Evolutionary conservation across 1,140 invertebrate species (phyloP).

Genomic region (Gerris buenoi): DNA sequence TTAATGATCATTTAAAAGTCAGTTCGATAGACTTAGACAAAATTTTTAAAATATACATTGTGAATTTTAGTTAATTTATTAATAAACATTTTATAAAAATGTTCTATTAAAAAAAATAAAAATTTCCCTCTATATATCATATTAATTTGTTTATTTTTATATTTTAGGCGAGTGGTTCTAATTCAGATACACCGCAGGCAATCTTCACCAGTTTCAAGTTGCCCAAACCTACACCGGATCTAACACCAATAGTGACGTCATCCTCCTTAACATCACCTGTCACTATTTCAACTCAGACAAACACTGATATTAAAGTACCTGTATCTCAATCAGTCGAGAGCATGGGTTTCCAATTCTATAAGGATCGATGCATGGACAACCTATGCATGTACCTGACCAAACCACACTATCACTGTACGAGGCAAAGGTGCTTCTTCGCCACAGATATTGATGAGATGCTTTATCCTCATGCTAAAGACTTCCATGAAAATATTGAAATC

Average conservation of each 20-base stretch:
- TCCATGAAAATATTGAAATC: slow-evolving; percentile 68
- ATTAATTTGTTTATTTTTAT: no score
- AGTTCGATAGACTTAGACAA: slow-evolving; percentile 2
- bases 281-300: slow-evolving; percentile 22
- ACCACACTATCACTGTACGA: slow-evolving; percentile 57
- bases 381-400: slow-evolving; percentile 41
- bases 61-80: slow-evolving; percentile 7
- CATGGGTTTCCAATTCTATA: slow-evolving; percentile 42
- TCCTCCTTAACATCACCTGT: slow-evolving; percentile 19
- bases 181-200: slow-evolving; percentile 61
- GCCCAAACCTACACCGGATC: slow-evolving; percentile 44
- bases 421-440: slow-evolving; percentile 54
- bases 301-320: neutral
- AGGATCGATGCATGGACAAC: slow-evolving; percentile 46
- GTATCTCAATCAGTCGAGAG: slow-evolving; percentile 26
- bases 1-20: no score
- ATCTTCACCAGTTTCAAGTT: slow-evolving; percentile 87
- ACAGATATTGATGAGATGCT: slow-evolving; percentile 50
- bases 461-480: slow-evolving; percentile 58
- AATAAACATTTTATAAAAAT: no score
- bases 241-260: slow-evolving; percentile 32
- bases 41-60: neutral
- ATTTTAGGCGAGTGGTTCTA: slow-evolving; percentile 24
- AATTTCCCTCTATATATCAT: no score
- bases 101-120: no score